Conservation (phyloP, 2,888 invertebrate species). For the Odontocerum albicorne region DNA sequence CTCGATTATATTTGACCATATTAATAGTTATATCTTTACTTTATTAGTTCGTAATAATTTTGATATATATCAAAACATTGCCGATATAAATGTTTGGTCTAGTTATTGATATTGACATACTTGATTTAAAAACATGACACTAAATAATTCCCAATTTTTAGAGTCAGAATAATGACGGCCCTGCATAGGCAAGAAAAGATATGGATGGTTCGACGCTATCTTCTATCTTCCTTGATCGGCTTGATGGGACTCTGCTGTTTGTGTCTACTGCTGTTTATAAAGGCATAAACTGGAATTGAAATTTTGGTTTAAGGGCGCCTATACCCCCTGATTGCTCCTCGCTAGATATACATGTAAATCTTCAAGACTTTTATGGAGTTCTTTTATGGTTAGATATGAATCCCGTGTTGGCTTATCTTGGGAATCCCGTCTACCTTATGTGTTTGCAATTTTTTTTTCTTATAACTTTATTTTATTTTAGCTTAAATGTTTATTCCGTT, state of each 20-base stretch:
- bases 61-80: too few relatives aligned
- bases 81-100: too few relatives aligned
- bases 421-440: background rate
- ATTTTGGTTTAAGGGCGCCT: constrained; percentile 34
- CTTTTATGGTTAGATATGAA: constrained; percentile 26
- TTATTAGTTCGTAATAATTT: too few relatives aligned
- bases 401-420: constrained; percentile 3
- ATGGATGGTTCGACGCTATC: background rate
- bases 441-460: background rate
- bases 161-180: too few relatives aligned
- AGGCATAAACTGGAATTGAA: constrained; percentile 36
- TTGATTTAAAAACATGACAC: too few relatives aligned
- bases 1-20: too few relatives aligned
- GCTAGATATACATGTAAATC: constrained; percentile 22
- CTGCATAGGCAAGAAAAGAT: too few relatives aligned
- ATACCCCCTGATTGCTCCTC: constrained; percentile 8
- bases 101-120: too few relatives aligned
- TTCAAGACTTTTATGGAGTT: constrained; percentile 26
- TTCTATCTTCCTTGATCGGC: constrained; percentile 36
- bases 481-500: too few relatives aligned
- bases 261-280: constrained; percentile 34
- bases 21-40: too few relatives aligned
- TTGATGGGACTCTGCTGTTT: constrained; percentile 36
- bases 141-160: too few relatives aligned
- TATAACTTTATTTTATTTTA: background rate